These are phyloP conservation scores for Dryomyza anilis DNA, from an alignment of 2,888 invertebrate species.

Conservation along the genomic window DNA sequence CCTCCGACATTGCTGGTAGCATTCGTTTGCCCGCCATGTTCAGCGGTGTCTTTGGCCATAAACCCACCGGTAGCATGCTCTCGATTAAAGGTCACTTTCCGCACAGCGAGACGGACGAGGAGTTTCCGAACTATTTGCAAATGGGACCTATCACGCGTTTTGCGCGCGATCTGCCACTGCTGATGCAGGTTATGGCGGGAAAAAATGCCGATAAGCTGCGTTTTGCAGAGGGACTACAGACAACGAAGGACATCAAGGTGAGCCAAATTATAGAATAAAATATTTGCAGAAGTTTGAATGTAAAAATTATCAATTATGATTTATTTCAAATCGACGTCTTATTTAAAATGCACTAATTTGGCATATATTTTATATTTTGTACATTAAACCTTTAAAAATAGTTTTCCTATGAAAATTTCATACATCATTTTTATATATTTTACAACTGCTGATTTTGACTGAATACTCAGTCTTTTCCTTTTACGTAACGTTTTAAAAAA, in stretches of 20 bases:
- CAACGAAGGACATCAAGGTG: slow-evolving; percentile 65
- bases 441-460: too few species aligned
- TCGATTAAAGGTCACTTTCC: slow-evolving; percentile 71
- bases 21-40: slow-evolving; percentile 84
- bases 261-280: neutral
- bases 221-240: slow-evolving; percentile 59
- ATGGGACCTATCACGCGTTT: slow-evolving; percentile 80
- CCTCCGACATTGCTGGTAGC: slow-evolving; percentile 87
- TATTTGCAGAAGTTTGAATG: too few species aligned
- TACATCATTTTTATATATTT: too few species aligned
- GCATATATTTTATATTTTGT: too few species aligned
- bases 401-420: too few species aligned
- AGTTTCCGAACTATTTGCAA: slow-evolving; percentile 64
- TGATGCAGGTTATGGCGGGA: slow-evolving; percentile 70
- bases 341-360: too few species aligned
- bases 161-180: slow-evolving; percentile 74
- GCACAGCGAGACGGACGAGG: slow-evolving; percentile 59
- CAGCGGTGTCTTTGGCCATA: slow-evolving; percentile 88
- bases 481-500: too few species aligned
- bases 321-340: too few species aligned
- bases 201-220: slow-evolving; percentile 60
- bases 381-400: too few species aligned
- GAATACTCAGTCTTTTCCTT: too few species aligned
- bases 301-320: too few species aligned
- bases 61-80: slow-evolving; percentile 74